Evolutionary conservation across 1,140 invertebrate species (phyloP).

Genomic region (Oreohelix idahoensis): DNA sequence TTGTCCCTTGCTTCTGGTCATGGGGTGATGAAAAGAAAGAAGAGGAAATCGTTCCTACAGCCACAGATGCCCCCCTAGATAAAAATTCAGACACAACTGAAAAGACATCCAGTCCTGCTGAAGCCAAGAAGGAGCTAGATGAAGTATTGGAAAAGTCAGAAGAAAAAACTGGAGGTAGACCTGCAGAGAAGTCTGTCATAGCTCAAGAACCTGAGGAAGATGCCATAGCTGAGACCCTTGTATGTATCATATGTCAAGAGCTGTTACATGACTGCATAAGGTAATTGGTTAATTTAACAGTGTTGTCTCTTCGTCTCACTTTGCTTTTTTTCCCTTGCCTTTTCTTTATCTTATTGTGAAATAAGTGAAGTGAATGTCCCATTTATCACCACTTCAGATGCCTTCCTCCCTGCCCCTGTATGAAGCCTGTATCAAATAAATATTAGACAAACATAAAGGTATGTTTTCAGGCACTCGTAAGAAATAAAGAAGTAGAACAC

Average conservation of each 20-base stretch:
- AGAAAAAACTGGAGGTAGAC: not conserved
- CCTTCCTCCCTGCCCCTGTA: too few species aligned
- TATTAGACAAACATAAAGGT: too few species aligned
- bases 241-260: conserved; percentile 71
- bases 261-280: conserved; percentile 71
- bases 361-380: too few species aligned
- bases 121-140: not conserved
- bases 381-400: too few species aligned
- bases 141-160: not conserved
- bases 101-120: not conserved
- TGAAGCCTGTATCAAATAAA: too few species aligned
- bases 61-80: not conserved
- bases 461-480: too few species aligned
- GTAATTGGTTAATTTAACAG: conserved; percentile 40
- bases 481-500: too few species aligned
- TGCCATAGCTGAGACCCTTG: conserved; percentile 64
- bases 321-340: too few species aligned
- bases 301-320: too few species aligned
- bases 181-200: not conserved
- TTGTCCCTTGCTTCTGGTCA: not conserved
- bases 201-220: conserved; percentile 48
- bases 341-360: too few species aligned
- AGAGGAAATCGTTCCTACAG: not conserved
- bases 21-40: not conserved
- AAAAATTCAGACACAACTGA: not conserved